Evolutionary conservation across 2,113 vertebrate species (phyloP).

Genomic region (Cebidichthys violaceus): DNA sequence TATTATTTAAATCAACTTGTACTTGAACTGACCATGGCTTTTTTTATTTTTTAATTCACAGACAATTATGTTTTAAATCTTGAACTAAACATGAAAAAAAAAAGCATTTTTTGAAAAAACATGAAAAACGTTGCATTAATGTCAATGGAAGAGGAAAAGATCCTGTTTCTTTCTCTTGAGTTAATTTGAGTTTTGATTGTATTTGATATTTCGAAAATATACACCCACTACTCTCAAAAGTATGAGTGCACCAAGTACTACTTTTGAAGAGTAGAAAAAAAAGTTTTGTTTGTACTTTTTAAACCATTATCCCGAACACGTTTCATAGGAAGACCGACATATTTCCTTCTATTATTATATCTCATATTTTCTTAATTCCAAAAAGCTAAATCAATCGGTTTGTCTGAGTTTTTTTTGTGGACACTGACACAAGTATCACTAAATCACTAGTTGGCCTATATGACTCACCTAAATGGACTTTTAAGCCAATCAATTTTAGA

Average conservation of each 20-base stretch:
- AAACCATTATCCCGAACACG: not conserved
- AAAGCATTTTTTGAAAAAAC: not conserved
- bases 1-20: not conserved
- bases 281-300: not conserved
- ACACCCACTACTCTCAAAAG: not conserved
- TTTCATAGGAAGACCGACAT: not conserved
- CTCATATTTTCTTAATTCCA: not conserved
- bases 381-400: not conserved
- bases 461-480: not conserved
- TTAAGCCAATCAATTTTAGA: not conserved
- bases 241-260: not conserved
- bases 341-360: not conserved
- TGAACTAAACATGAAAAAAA: not conserved
- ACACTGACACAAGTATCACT: too few species aligned
- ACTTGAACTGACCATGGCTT: not conserved
- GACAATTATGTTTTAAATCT: not conserved
- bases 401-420: not conserved
- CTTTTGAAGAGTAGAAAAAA: not conserved
- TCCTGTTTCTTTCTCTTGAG: not conserved
- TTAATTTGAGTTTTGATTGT: not conserved
- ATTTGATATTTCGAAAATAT: not conserved
- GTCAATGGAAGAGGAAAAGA: not conserved
- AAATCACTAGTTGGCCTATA: not conserved
- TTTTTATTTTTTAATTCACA: not conserved
- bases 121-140: not conserved